Evolutionary conservation across 2,113 vertebrate species (phyloP), one percentile per base, ranked within the genome.

Genomic region (Sorex araneus): DNA sequence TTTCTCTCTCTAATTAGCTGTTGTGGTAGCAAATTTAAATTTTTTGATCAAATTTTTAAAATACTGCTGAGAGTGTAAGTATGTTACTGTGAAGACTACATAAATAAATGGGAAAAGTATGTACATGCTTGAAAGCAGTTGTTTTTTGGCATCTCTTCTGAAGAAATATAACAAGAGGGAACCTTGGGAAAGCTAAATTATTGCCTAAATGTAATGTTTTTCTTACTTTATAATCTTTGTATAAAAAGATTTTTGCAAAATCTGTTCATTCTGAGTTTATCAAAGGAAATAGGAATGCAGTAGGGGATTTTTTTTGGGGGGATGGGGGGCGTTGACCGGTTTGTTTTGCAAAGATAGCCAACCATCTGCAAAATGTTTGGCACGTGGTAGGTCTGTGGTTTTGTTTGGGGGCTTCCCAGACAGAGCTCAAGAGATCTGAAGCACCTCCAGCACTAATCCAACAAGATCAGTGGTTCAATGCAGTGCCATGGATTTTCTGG

Each of bases 31-130:
- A 93, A 76, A 90, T 89, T 54, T 57, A 40, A 79, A 82, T 84
- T 83, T 93, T 93, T 81, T 93, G 93, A 92, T 93, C 76, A 84
- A 80, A 91, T n/a, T 60, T 81, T 25, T 84, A 96, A 95, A 87
- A n/a, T 64, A 71, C 36, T 50, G 36, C 67, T 76, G 64, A 66
- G 67, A 81, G 71, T 57, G 40, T 40, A 87, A 84, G 69, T 70
- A 84, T 63, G 75, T 67, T 71, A 32, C 60, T 27, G 0, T 85
- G 71, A 96, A 79, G 1, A 83, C 25, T 54, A 70, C 63, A 83
- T 83, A 87, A 84, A 87, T 89, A 91, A 95, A n/a, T 43, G 69
- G 74, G 36, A 40, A 87, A 87, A 36, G 50, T 23, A 64, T 15
- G 8, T 36, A 36, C 40, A 50, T 0, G 0, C 54, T 50, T 83